A percentile compares a stretch with the other conserved stretches of the same genome.
phyloP scores from a whole-genome alignment of 2,113 vertebrate species.

The Phaethon lepturus region DNA sequence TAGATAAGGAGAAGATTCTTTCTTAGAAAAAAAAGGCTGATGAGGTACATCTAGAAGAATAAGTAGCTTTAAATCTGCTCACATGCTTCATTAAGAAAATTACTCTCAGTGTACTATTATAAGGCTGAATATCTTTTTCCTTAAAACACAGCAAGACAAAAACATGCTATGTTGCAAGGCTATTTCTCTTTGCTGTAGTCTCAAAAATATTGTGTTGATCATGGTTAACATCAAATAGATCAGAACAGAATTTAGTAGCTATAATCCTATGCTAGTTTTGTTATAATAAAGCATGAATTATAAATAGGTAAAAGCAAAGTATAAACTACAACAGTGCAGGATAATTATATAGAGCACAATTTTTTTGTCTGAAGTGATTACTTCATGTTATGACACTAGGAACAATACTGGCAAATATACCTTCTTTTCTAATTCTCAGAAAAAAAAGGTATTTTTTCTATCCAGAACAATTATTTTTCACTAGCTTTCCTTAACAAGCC shows the following conservation, averaged over 20 bases:
- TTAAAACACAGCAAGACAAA: neutral
- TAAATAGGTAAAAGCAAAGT: neutral
- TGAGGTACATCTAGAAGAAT: neutral
- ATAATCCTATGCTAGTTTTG: neutral
- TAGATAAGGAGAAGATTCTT: neutral
- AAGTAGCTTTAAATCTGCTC: neutral
- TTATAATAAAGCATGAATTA: neutral
- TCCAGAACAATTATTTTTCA: neutral
- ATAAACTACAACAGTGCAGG: neutral
- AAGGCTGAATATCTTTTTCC: neutral
- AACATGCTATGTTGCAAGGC: neutral
- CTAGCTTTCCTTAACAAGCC: neutral
- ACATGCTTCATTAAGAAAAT: neutral
- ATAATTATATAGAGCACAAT: neutral
- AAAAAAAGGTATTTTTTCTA: neutral
- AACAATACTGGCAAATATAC: neutral
- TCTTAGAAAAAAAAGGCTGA: neutral
- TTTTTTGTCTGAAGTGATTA: neutral
- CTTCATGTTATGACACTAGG: neutral
- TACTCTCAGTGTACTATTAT: neutral
- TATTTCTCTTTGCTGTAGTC: neutral
- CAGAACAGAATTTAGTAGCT: neutral
- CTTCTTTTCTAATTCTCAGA: neutral
- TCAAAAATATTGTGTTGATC: neutral
- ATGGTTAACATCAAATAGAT: neutral